phyloP scores from a whole-genome alignment of 2,797 vertebrate species.

The Apogon hyalosoma region DNA sequence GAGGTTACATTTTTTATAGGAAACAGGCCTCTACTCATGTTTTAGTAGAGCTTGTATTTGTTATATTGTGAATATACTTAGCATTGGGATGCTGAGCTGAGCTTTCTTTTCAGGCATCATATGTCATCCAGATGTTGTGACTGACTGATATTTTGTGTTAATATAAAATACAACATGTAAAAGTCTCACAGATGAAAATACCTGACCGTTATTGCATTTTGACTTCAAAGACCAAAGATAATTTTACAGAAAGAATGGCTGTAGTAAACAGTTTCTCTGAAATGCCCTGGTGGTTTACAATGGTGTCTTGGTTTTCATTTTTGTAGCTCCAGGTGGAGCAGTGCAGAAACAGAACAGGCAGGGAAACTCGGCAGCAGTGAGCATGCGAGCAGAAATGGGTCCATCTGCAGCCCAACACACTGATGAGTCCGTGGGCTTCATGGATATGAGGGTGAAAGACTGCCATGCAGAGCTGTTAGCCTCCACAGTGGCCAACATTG shows the following conservation, averaged over 20 bases:
- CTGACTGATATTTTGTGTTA: too few relatives aligned
- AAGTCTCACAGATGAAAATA: too few relatives aligned
- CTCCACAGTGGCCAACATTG: constrained; percentile 89
- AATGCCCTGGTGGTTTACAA: not conserved
- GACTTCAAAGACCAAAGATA: not conserved
- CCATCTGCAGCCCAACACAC: constrained; percentile 83
- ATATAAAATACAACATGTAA: too few relatives aligned
- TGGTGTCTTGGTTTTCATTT: constrained; percentile 39
- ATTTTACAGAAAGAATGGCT: not conserved
- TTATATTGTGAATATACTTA: not conserved
- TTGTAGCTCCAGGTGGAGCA: constrained; percentile 51
- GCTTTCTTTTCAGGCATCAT: too few relatives aligned
- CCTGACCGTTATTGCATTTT: too few relatives aligned
- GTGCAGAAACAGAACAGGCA: constrained; percentile 23
- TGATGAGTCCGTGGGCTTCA: constrained; percentile 85
- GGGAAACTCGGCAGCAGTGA: constrained; percentile 74
- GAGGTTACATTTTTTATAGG: not conserved
- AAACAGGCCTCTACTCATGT: not conserved
- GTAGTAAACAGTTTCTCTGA: not conserved
- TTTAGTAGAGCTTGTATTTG: not conserved
- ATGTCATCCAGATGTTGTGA: too few relatives aligned
- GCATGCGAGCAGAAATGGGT: constrained; percentile 87
- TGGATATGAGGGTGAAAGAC: constrained; percentile 85
- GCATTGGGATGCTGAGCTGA: not conserved
- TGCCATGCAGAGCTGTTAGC: constrained; percentile 86